Base-by-base conservation (phyloP, 1,140 invertebrate species). In the Centruroides vittatus region DNA sequence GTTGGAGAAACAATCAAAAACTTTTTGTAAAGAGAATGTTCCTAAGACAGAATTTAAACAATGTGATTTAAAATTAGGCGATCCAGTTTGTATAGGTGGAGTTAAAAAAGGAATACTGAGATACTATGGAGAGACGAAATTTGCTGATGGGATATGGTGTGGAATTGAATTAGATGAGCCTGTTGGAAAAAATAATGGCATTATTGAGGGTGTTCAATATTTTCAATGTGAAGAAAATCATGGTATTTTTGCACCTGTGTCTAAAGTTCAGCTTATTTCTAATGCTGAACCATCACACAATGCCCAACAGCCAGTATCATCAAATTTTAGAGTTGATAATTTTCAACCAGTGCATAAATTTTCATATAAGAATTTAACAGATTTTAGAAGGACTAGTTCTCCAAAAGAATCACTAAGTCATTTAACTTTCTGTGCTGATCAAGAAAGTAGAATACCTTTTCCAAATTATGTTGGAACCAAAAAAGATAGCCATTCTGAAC, bases 151-250 rank as follows among this genome's bases (percentile, higher is more conserved):
- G 10, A 68, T 77, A 6, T 84, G 81, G 81, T 82, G 81, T 64
- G 82, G 82, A 9, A 73, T 84, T 12, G 82, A 84, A 70, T 68
- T 83, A 46, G 74, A 76, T 59, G 72, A 74, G n/a, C 73, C 77
- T n/a, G 68, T 74, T 47, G 82, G 81, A 11, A 81, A 80, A 66
- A 80, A 83, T 73, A 81, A 84, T 71, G 83, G 83, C 41, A 73
- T 74, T 49, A 78, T 83, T 6, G 75, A 79, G 34, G 82, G 81
- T 7, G 70, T 76, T 0, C 71, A 75, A 9, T 81, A 81, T 68
- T 81, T 81, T 66, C 65, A 64, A 10, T 81, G 79, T 68, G 64
- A 70, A 35, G 68, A 70, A 5, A 69, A 71, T 35, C 71, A 74
- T 62, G 80, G 80, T 13, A 71, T 80, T 49, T 74, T 81, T 67